These are phyloP conservation scores for Pangasius krempfi DNA, from an alignment of 2,797 vertebrate species.

Conservation along the genomic window DNA sequence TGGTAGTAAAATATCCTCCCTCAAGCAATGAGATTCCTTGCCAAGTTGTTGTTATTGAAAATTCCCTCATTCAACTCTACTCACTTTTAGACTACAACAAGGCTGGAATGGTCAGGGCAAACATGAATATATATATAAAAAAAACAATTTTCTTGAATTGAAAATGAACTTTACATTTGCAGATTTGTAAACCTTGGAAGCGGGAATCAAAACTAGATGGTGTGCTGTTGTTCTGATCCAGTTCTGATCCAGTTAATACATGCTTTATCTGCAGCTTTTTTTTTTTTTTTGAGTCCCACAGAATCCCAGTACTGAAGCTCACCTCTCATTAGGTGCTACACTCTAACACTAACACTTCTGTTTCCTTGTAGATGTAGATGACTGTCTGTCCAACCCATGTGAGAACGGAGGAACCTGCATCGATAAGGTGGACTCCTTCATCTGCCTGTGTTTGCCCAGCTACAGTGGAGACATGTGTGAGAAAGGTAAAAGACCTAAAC, in stretches of 20 bases:
- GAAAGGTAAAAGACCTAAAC: conserved; percentile 80
- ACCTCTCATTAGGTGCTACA: background rate
- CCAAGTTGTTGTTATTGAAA: background rate
- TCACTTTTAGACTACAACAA: background rate
- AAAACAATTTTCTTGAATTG: background rate
- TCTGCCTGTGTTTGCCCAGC: conserved; percentile 94
- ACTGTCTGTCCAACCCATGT: conserved; percentile 91
- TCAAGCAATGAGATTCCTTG: background rate
- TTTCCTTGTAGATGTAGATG: conserved; percentile 83
- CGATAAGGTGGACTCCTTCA: conserved; percentile 89
- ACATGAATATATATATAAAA: background rate
- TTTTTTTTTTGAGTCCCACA: background rate
- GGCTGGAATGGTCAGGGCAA: background rate
- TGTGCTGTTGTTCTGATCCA: background rate
- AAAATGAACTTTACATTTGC: background rate
- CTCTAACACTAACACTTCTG: background rate
- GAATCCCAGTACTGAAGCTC: background rate
- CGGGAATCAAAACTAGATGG: background rate
- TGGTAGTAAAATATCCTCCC: background rate
- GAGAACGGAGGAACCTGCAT: conserved; percentile 95
- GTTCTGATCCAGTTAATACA: background rate
- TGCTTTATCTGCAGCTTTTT: background rate
- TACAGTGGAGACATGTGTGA: conserved; percentile 92
- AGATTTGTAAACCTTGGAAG: background rate
- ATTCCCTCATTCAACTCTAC: background rate